phyloP scores from a whole-genome alignment of 2,888 invertebrate genomes.

The Cantharis flavilabris region DNA sequence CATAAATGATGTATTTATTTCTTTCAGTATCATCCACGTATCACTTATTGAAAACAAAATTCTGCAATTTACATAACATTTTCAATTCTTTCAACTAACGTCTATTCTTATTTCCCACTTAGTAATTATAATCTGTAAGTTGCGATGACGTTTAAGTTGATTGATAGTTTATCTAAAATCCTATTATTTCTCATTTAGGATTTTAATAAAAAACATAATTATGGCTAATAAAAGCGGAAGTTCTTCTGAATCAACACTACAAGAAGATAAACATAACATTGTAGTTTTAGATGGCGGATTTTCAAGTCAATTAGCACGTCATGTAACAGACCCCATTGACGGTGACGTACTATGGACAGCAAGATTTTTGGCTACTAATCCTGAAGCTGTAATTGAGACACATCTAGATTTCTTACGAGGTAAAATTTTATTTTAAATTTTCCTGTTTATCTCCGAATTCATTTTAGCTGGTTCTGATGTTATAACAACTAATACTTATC shows the following conservation, averaged over 20 bases:
- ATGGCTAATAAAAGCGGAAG: slow-evolving; percentile 24
- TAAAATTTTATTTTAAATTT: slow-evolving; percentile 41
- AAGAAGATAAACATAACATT: slow-evolving; percentile 33
- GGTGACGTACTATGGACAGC: slow-evolving; percentile 91
- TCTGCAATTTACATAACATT: too few species aligned
- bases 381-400: slow-evolving; percentile 76
- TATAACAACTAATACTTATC: slow-evolving; percentile 88
- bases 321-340: slow-evolving; percentile 76
- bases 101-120: too few species aligned
- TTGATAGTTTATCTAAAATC: not conserved
- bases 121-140: not conserved
- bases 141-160: not conserved
- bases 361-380: slow-evolving; percentile 77
- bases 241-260: slow-evolving; percentile 16
- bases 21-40: too few species aligned
- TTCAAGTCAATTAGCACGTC: slow-evolving; percentile 77
- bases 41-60: too few species aligned
- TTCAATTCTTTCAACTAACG: too few species aligned
- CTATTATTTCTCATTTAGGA: not conserved
- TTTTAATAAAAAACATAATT: not conserved
- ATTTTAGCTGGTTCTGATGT: slow-evolving; percentile 82
- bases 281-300: slow-evolving; percentile 75
- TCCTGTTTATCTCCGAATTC: not conserved
- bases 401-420: slow-evolving; percentile 83
- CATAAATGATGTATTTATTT: too few species aligned